Conservation (phyloP, 2,888 invertebrate species). For the Ceraclea dissimilis region DNA sequence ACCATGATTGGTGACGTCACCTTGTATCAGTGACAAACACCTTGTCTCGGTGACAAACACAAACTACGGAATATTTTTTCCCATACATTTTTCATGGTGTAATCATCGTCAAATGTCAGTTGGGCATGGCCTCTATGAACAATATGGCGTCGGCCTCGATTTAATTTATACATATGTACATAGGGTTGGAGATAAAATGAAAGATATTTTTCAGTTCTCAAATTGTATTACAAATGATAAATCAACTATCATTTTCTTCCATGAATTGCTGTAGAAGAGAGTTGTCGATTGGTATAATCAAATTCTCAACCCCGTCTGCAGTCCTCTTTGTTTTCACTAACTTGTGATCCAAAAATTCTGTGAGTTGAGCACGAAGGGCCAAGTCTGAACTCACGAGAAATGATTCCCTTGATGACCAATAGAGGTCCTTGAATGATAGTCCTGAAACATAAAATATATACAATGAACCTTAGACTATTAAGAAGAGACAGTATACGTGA, state of each 20-base stretch:
- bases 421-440: constrained; percentile 81
- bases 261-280: constrained; percentile 69
- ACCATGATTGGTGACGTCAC: no score
- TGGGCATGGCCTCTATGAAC: no score
- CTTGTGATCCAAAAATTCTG: constrained; percentile 94
- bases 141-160: no score
- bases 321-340: constrained; percentile 75
- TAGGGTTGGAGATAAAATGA: neutral
- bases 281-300: constrained; percentile 71
- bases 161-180: neutral
- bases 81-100: no score
- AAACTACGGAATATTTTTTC: no score
- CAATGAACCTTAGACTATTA: neutral
- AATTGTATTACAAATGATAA: no score
- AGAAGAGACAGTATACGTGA: no score
- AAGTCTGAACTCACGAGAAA: constrained; percentile 91
- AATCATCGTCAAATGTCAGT: no score
- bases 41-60: no score
- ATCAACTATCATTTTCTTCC: constrained; percentile 45
- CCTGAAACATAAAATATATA: constrained; percentile 47
- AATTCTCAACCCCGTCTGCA: constrained; percentile 72
- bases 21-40: no score
- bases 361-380: constrained; percentile 83
- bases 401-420: constrained; percentile 75
- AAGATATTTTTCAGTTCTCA: no score